These are phyloP conservation scores for Lomographa bimaculata DNA, from an alignment of 2,888 invertebrate species.

Conservation along the genomic window DNA sequence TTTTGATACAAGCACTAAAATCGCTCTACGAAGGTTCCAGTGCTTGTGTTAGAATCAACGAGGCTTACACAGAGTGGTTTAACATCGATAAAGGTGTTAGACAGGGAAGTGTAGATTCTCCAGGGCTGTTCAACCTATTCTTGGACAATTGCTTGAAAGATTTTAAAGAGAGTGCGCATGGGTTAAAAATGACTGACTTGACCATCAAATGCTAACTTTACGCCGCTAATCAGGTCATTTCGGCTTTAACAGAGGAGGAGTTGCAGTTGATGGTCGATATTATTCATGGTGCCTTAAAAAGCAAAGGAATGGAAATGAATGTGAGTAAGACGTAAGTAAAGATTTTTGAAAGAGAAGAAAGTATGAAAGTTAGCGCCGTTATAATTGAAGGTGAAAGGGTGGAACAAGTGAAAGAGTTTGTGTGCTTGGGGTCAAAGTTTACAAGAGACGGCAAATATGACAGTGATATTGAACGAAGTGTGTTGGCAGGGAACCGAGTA, in stretches of 20 bases:
- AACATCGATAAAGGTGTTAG: slow-evolving; percentile 10
- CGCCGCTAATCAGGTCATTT: slow-evolving; percentile 4
- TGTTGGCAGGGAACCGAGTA: neutral
- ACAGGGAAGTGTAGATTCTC: slow-evolving; percentile 12
- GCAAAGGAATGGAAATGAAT: slow-evolving; percentile 2
- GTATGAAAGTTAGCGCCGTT: neutral
- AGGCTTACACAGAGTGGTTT: slow-evolving; percentile 8
- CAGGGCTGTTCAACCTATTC: slow-evolving; percentile 11
- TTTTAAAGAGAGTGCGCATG: slow-evolving; percentile 3
- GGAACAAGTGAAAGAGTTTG: slow-evolving; percentile 1
- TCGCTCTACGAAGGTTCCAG: neutral
- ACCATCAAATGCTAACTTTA: neutral
- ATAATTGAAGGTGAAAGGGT: neutral
- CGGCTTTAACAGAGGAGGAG: slow-evolving; percentile 1
- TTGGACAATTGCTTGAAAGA: slow-evolving; percentile 5
- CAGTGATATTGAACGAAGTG: too few relatives aligned
- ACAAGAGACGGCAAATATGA: too few relatives aligned
- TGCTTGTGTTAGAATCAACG: slow-evolving; percentile 7
- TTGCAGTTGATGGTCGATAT: slow-evolving; percentile 3
- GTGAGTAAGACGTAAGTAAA: slow-evolving; percentile 7
- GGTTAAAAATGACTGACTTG: slow-evolving; percentile 1
- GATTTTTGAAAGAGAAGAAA: neutral
- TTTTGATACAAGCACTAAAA: slow-evolving; percentile 1
- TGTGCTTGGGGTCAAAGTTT: neutral
- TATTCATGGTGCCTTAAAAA: slow-evolving; percentile 1